Conservation (phyloP, 2,797 vertebrate species). For the Malacoraja senta region DNA sequence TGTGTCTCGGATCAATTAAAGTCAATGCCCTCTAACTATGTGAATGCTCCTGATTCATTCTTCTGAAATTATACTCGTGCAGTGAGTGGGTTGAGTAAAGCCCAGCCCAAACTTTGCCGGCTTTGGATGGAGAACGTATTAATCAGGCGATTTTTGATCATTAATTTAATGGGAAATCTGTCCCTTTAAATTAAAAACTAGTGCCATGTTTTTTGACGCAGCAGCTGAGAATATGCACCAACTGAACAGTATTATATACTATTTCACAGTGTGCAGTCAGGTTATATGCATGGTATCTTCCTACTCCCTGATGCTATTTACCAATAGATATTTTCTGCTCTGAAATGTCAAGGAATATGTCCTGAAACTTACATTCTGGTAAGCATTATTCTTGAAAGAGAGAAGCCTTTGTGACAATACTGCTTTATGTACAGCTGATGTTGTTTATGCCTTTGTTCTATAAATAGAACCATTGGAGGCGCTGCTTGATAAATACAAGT, state of each 20-base stretch:
- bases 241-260: not conserved
- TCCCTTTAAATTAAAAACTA: constrained; percentile 20
- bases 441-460: not conserved
- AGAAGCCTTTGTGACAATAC: not conserved
- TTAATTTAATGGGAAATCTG: not conserved
- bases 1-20: not conserved
- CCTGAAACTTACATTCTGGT: not conserved
- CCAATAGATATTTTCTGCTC: not conserved
- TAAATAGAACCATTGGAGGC: not conserved
- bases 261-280: not conserved
- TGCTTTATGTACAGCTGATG: not conserved
- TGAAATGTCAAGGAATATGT: not conserved
- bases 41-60: not conserved
- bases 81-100: not conserved
- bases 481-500: not conserved
- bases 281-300: not conserved
- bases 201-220: not conserved
- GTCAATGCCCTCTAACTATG: not conserved
- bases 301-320: not conserved
- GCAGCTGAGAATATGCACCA: not conserved
- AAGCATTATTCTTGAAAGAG: not conserved
- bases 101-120: too few species aligned
- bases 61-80: not conserved
- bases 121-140: not conserved
- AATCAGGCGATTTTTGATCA: not conserved